A percentile compares a stretch with the other conserved stretches of the same genome.
Evolutionary conservation across 2,888 invertebrate genomes (phyloP).

Genomic region (Heliothis peltigera): DNA sequence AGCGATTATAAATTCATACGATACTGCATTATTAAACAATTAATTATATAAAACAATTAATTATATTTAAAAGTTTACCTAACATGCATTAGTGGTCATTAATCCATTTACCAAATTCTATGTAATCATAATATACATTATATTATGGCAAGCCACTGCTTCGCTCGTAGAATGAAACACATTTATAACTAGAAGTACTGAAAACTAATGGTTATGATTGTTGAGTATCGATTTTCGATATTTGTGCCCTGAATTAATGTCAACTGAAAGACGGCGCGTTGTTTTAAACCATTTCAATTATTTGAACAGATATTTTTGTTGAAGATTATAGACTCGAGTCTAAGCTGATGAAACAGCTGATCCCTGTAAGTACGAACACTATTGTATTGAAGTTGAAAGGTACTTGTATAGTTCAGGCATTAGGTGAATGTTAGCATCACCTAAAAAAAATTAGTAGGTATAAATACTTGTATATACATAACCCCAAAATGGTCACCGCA

Average conservation of each 20-base stretch:
- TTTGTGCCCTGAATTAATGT: constrained; percentile 19
- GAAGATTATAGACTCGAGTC: not conserved
- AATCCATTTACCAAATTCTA: constrained; percentile 22
- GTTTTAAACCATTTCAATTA: not conserved
- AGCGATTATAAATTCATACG: not conserved
- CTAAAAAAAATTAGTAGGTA: too few relatives aligned
- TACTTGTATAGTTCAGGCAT: too few relatives aligned
- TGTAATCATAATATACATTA: constrained; percentile 15
- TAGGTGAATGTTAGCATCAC: too few relatives aligned
- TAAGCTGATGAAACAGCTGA: not conserved
- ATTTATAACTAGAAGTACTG: constrained; percentile 15
- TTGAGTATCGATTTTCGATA: constrained; percentile 41
- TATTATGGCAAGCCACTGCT: constrained; percentile 29
- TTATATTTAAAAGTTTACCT: constrained; percentile 8
- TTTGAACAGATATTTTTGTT: not conserved
- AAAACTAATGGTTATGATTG: constrained; percentile 25
- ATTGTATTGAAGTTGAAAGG: not conserved
- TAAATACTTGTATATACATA: too few relatives aligned
- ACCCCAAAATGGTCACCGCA: too few relatives aligned
- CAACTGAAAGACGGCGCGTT: constrained; percentile 16
- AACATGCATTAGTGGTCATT: not conserved
- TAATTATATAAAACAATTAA: too few relatives aligned
- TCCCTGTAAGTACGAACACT: not conserved
- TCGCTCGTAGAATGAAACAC: constrained; percentile 38
- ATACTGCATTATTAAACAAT: not conserved